These are phyloP conservation scores for Hesperia comma DNA, from an alignment of 2,888 invertebrate species.

Conservation along the genomic window DNA sequence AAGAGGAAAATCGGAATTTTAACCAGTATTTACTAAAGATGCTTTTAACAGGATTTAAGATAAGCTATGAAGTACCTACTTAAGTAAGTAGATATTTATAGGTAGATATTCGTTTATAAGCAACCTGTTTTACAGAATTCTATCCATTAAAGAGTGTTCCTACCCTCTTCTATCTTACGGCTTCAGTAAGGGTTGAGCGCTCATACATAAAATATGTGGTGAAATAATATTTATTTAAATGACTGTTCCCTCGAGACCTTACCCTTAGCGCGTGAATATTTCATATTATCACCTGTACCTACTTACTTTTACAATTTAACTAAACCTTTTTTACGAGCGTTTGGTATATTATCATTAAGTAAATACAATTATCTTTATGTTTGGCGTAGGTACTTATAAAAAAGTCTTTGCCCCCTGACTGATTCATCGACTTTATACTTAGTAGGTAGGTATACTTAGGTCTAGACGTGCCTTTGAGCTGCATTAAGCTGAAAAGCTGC, in stretches of 20 bases:
- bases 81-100: no score
- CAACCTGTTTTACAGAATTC: neutral
- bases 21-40: no score
- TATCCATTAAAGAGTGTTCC: slow-evolving; percentile 29
- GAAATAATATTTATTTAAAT: slow-evolving; percentile 72
- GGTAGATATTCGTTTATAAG: no score
- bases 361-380: slow-evolving; percentile 3
- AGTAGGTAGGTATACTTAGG: no score
- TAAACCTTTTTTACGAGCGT: slow-evolving; percentile 7
- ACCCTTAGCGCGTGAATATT: slow-evolving; percentile 58
- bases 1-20: no score
- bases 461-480: no score
- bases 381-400: neutral
- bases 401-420: no score
- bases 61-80: no score
- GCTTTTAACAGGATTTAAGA: no score
- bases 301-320: slow-evolving; percentile 30
- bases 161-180: slow-evolving; percentile 29
- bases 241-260: slow-evolving; percentile 55
- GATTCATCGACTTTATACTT: no score
- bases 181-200: slow-evolving; percentile 44
- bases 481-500: no score
- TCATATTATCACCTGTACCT: slow-evolving; percentile 50
- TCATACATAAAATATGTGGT: slow-evolving; percentile 62
- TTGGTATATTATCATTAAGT: slow-evolving; percentile 22